Percentiles rank a stretch among this genome's conserved stretches.
Conservation (phyloP, 2,888 invertebrate species). For the Quadroppia sp. region DNA sequence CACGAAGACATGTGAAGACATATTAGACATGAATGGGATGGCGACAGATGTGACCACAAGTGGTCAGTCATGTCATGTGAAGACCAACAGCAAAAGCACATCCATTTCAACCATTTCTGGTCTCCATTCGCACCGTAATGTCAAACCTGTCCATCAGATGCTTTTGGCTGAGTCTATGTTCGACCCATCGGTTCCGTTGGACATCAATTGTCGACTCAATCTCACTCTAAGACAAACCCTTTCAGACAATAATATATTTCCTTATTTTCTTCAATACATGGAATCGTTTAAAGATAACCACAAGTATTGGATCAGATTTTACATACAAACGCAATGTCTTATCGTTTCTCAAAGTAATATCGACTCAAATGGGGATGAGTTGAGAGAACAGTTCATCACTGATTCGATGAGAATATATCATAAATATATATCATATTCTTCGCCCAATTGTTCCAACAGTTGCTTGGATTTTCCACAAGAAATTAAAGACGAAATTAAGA, state of each 20-base stretch:
- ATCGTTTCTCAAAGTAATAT: slow-evolving; percentile 27
- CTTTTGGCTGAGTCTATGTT: slow-evolving; percentile 46
- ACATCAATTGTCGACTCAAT: slow-evolving; percentile 58
- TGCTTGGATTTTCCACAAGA: slow-evolving; percentile 10
- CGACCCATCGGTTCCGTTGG: slow-evolving; percentile 44
- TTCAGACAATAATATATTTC: slow-evolving; percentile 70
- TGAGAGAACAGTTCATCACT: slow-evolving; percentile 5
- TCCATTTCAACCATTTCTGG: slow-evolving; percentile 34
- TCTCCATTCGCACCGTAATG: slow-evolving; percentile 41
- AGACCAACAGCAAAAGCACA: neutral
- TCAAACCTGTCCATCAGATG: slow-evolving; percentile 41
- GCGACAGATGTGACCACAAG: neutral
- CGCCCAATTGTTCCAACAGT: neutral
- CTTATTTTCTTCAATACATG: slow-evolving; percentile 80
- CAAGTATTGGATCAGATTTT: slow-evolving; percentile 55
- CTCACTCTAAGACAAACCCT: slow-evolving; percentile 71
- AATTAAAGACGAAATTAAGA: neutral
- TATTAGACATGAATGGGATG: neutral
- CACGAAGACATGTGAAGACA: neutral
- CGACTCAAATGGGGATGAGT: neutral
- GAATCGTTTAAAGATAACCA: slow-evolving; percentile 64
- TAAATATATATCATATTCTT: slow-evolving; percentile 23
- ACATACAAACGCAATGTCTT: slow-evolving; percentile 56
- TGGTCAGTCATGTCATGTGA: neutral
- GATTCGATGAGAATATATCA: slow-evolving; percentile 35